Conservation (phyloP, 2,797 vertebrate genomes). For the Sebastes hopkinsi region DNA sequence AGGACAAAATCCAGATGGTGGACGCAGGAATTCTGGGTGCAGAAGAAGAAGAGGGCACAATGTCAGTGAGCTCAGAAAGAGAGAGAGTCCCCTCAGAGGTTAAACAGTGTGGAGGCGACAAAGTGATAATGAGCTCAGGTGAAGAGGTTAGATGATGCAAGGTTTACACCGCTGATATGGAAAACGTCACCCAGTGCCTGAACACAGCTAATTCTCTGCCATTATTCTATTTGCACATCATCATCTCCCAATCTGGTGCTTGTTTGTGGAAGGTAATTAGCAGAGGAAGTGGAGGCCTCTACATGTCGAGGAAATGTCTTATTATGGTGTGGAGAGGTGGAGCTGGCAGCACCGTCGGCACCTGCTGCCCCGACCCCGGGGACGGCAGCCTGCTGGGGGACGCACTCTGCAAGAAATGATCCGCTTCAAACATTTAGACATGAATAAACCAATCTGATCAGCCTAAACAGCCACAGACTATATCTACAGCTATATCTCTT, state of each 20-base stretch:
- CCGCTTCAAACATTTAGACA: background rate
- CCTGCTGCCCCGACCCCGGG: slow-evolving; percentile 60
- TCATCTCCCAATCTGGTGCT: slow-evolving; percentile 58
- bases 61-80: slow-evolving; percentile 11
- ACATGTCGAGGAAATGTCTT: slow-evolving; percentile 58
- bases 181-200: background rate
- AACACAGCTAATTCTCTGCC: slow-evolving; percentile 26
- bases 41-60: slow-evolving; percentile 55
- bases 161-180: background rate
- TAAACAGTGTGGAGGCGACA: slow-evolving; percentile 66
- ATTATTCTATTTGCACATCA: slow-evolving; percentile 66
- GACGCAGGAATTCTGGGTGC: slow-evolving; percentile 84
- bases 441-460: background rate
- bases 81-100: slow-evolving; percentile 30
- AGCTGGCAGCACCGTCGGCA: slow-evolving; percentile 56
- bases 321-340: slow-evolving; percentile 61
- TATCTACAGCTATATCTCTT: background rate
- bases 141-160: slow-evolving; percentile 29
- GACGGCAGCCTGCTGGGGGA: slow-evolving; percentile 25
- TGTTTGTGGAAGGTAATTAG: slow-evolving; percentile 64
- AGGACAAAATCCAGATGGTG: slow-evolving; percentile 88
- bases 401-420: slow-evolving; percentile 37
- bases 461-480: background rate
- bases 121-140: slow-evolving; percentile 44
- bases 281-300: slow-evolving; percentile 62